These are phyloP conservation scores for Arenaria interpres DNA, from an alignment of 2,113 vertebrate genomes.

Conservation along the genomic window DNA sequence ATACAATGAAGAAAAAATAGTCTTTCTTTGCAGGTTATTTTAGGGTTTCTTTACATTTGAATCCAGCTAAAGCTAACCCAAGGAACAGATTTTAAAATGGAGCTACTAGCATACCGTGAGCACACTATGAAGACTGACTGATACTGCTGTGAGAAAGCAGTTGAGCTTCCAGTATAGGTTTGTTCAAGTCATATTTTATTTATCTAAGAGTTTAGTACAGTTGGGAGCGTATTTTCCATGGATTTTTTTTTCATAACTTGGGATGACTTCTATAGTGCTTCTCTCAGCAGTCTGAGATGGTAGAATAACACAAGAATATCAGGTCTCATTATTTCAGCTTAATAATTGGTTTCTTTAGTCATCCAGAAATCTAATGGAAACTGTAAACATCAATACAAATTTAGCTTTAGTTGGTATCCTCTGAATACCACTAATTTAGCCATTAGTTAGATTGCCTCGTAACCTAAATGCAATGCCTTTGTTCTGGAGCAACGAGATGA, in stretches of 20 bases:
- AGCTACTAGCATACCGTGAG: not conserved
- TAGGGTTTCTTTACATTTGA: not conserved
- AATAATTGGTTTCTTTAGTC: slow-evolving; percentile 33
- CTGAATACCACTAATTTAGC: slow-evolving; percentile 30
- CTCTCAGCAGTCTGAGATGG: not conserved
- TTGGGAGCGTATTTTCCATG: not conserved
- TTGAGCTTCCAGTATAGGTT: not conserved
- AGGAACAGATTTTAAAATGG: not conserved
- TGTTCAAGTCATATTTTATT: not conserved
- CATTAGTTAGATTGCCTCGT: slow-evolving; percentile 14
- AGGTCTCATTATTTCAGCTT: slow-evolving; percentile 14
- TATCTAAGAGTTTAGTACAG: not conserved
- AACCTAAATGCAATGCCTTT: slow-evolving; percentile 3
- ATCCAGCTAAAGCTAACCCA: not conserved
- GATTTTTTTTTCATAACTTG: not conserved
- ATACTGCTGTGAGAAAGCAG: not conserved
- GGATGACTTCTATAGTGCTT: not conserved
- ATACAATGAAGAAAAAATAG: not conserved
- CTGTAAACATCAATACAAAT: slow-evolving; percentile 54
- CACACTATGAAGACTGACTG: not conserved
- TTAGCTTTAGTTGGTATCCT: slow-evolving; percentile 10
- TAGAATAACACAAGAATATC: not conserved
- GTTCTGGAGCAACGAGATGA: not conserved
- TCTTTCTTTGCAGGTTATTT: not conserved
- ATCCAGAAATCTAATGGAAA: slow-evolving; percentile 45